These are phyloP conservation scores for Helleia helle DNA, from an alignment of 2,888 invertebrate species.

Conservation along the genomic window DNA sequence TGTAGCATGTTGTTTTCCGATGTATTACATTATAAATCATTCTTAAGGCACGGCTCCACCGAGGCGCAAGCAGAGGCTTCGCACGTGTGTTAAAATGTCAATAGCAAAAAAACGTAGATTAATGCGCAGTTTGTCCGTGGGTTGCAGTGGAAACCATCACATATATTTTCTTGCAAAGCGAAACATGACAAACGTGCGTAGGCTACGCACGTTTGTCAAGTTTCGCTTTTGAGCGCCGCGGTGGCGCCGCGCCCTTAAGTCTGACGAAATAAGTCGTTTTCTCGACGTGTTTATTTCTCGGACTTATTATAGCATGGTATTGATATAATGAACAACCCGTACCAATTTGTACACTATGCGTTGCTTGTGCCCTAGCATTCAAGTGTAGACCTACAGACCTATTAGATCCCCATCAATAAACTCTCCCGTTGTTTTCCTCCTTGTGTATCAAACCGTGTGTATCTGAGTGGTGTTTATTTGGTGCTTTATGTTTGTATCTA, in stretches of 20 bases:
- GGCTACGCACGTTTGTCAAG: no score
- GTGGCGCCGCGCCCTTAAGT: no score
- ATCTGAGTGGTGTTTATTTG: conserved; percentile 10
- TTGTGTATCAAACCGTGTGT: conserved; percentile 13
- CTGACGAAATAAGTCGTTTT: neutral
- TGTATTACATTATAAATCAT: neutral
- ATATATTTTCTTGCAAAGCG: no score
- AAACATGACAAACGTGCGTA: no score
- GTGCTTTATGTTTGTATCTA: conserved; percentile 13
- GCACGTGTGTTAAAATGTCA: no score
- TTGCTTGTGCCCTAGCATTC: conserved; percentile 57
- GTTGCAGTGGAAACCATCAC: no score
- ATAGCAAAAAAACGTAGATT: no score
- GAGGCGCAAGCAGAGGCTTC: no score
- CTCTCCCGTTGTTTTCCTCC: conserved; percentile 16
- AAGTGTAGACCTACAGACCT: conserved; percentile 58
- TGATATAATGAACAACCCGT: neutral
- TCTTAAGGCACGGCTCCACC: no score
- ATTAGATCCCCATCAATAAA: conserved; percentile 22
- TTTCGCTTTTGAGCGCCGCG: no score
- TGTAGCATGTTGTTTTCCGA: neutral
- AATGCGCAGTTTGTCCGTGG: no score
- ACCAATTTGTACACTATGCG: conserved; percentile 46
- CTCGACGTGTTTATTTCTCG: neutral
- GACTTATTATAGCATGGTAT: neutral